Percentiles rank a stretch among this genome's conserved stretches.
Conservation (phyloP, 1,140 invertebrate genomes). For the Danaus plexippus region DNA sequence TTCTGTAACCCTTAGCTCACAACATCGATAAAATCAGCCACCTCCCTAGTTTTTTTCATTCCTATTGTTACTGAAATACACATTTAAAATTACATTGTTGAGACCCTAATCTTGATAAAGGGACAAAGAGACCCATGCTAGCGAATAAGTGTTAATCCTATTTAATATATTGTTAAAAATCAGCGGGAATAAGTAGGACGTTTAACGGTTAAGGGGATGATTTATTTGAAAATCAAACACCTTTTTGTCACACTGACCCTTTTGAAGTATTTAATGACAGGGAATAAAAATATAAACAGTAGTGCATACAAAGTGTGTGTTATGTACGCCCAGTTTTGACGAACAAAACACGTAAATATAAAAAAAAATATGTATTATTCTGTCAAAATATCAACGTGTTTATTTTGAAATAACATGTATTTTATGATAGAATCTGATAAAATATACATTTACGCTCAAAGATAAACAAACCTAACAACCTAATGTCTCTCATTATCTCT, state of each 20-base stretch:
- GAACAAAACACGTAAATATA: too few species aligned
- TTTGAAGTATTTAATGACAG: background rate
- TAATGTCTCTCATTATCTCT: too few species aligned
- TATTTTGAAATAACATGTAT: too few species aligned
- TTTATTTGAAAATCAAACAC: conserved; percentile 16
- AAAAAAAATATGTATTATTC: too few species aligned
- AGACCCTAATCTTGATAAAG: conserved; percentile 62
- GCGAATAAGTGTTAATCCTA: conserved; percentile 65
- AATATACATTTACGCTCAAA: too few species aligned
- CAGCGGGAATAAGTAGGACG: conserved; percentile 37
- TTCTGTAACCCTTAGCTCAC: conserved; percentile 21
- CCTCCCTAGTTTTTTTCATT: conserved; percentile 19
- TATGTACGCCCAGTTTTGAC: too few species aligned
- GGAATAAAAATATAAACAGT: too few species aligned
- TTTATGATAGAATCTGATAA: too few species aligned
- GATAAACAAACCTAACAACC: too few species aligned
- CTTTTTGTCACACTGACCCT: conserved; percentile 16
- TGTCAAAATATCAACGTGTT: too few species aligned
- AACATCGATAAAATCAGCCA: conserved; percentile 27
- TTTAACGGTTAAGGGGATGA: conserved; percentile 22
- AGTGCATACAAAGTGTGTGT: too few species aligned
- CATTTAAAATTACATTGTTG: conserved; percentile 56
- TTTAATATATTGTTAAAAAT: conserved; percentile 58
- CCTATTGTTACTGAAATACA: conserved; percentile 44
- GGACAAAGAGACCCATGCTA: conserved; percentile 46